Percentiles rank a stretch among this genome's conserved stretches.
Evolutionary conservation across 2,888 invertebrate genomes (phyloP).

Genomic region (Conchocele bisecta): DNA sequence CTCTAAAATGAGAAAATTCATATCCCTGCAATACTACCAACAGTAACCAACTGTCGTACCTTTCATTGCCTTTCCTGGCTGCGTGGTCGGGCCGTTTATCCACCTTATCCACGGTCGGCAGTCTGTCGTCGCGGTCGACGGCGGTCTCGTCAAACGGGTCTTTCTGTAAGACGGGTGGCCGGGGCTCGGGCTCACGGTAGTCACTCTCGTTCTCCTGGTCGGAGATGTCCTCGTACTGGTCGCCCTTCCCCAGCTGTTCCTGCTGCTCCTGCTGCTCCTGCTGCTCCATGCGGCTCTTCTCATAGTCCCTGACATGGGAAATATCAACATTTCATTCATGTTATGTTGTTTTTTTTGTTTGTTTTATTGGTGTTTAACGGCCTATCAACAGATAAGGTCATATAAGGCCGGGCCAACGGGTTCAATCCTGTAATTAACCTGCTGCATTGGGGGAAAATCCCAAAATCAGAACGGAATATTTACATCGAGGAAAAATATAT

Average conservation of each 20-base stretch:
- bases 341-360: too few species aligned
- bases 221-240: slow-evolving; percentile 56
- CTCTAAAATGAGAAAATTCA: too few species aligned
- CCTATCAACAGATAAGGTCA: too few species aligned
- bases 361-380: too few species aligned
- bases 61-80: slow-evolving; percentile 31
- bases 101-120: slow-evolving; percentile 43
- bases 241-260: slow-evolving; percentile 47
- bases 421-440: too few species aligned
- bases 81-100: slow-evolving; percentile 32
- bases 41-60: slow-evolving; percentile 28
- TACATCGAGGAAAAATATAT: too few species aligned
- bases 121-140: slow-evolving; percentile 57
- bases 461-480: too few species aligned
- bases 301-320: slow-evolving; percentile 26
- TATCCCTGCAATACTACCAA: too few species aligned
- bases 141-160: slow-evolving; percentile 80
- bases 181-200: slow-evolving; percentile 60
- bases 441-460: too few species aligned
- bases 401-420: too few species aligned
- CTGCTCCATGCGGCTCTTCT: slow-evolving; percentile 45
- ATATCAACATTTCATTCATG: neutral
- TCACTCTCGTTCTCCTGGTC: slow-evolving; percentile 62
- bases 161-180: slow-evolving; percentile 69
- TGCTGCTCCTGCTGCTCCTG: slow-evolving; percentile 20